Evolutionary conservation across 1,140 invertebrate species (phyloP).

Genomic region (Ditylenchus dipsaci): DNA sequence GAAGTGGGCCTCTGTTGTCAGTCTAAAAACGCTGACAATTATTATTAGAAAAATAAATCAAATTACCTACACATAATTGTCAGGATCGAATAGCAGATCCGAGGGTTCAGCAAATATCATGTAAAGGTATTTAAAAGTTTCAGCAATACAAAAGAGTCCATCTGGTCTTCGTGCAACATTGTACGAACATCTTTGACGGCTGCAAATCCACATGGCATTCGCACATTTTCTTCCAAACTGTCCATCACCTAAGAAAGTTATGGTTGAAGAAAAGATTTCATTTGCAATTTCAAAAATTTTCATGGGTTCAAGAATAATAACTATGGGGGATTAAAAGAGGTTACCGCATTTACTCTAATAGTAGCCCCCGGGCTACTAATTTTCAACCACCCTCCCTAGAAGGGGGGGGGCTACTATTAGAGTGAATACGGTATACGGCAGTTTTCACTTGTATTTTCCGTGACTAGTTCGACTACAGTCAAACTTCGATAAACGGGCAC

Average conservation of each 20-base stretch:
- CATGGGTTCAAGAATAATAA: too few species aligned
- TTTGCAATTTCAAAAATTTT: too few species aligned
- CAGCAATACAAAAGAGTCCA: slow-evolving; percentile 96
- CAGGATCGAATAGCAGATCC: slow-evolving; percentile 81
- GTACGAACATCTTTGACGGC: slow-evolving; percentile 91
- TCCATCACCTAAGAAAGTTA: slow-evolving; percentile 68
- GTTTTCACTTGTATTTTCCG: too few species aligned
- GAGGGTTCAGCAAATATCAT: slow-evolving; percentile 82
- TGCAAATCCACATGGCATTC: slow-evolving; percentile 90
- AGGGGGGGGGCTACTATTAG: too few species aligned
- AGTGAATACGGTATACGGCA: too few species aligned
- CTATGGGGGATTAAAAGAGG: too few species aligned
- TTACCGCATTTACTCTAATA: too few species aligned
- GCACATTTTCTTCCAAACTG: slow-evolving; percentile 79
- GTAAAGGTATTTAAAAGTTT: slow-evolving; percentile 95
- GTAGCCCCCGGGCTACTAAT: too few species aligned
- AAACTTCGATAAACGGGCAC: too few species aligned
- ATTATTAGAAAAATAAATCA: neutral
- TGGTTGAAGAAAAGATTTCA: too few species aligned
- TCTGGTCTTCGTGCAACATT: slow-evolving; percentile 77
- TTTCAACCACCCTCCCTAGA: too few species aligned
- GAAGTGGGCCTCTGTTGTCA: slow-evolving; percentile 70
- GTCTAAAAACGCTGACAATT: neutral
- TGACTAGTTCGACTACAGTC: too few species aligned
- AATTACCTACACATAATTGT: slow-evolving; percentile 75